phyloP scores from a whole-genome alignment of 2,888 invertebrate genomes.

The Tetragonula carbonaria region DNA sequence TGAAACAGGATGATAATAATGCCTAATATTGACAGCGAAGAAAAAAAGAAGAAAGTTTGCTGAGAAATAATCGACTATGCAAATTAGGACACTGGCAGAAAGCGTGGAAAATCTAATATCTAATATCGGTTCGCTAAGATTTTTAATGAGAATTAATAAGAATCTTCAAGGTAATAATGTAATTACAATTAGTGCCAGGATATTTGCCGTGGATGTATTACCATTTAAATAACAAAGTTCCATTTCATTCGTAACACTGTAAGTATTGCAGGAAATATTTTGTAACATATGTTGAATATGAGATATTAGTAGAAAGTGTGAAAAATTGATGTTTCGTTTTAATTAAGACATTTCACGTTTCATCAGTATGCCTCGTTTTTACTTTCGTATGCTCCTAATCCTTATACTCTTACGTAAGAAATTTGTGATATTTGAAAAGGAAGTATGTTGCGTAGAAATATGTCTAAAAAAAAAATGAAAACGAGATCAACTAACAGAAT shows the following conservation, averaged over 20 bases:
- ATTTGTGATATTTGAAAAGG: not conserved
- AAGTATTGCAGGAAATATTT: not conserved
- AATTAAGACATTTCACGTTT: not conserved
- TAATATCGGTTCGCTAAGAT: not conserved
- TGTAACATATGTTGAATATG: not conserved
- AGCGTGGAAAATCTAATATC: not conserved
- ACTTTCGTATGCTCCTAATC: not conserved
- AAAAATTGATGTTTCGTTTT: not conserved
- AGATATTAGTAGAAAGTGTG: not conserved
- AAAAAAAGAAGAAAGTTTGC: not conserved
- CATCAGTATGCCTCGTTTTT: not conserved
- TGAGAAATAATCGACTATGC: not conserved
- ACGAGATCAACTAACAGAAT: not conserved
- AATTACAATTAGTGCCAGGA: too few species aligned
- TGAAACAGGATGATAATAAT: not conserved
- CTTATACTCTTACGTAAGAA: not conserved
- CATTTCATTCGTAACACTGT: not conserved
- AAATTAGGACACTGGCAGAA: slow-evolving; percentile 4
- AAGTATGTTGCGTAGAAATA: not conserved
- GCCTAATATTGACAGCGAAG: not conserved
- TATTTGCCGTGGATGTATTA: not conserved
- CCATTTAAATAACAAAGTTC: not conserved
- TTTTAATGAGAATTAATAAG: not conserved
- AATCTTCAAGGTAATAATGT: not conserved
- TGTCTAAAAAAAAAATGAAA: not conserved